Evolutionary conservation across 2,113 vertebrate species (phyloP), one percentile per base, ranked within the genome.

Genomic region (Sander vitreus): DNA sequence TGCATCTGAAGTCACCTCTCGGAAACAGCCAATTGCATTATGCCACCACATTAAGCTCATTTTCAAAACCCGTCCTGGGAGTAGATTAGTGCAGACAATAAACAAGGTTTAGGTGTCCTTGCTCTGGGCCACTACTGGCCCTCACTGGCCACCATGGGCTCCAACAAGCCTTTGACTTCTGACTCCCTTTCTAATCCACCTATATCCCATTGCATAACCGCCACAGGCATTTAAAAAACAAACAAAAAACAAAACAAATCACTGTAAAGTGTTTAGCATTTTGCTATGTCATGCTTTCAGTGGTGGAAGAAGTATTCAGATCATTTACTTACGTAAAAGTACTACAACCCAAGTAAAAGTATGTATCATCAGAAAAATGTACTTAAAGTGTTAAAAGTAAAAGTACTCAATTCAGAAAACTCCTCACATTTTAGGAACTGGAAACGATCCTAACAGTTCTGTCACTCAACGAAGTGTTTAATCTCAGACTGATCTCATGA

Each of bases 41-140:
- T 73, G 33, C 73, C 78, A 67, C 59, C 66, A 68, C 59, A 76
- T 80, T 84, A 64, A 76, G 73, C 62, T 70, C 45, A 64, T 83
- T 76, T 79, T 67, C 68, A 68, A 12, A 53, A 73, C 48, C 58
- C 2, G 1, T 73, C 36, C 59, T 66, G 19, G 53, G 54, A 83
- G 48, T n/a, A 83, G 25, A 78, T 83, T 80, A 75, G 62, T 53
- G 47, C 33, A 63, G 36, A 78, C 47, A 58, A 30, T 27, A 67
- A 84, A 89, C 51, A 75, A 10, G 55, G 72, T 79, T 76, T 39
- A 16, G 19, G 63, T 51, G 85, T 84, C 81, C 84, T 89, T 85
- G 74, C 85, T 82, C 72, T 18, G 70, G 81, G 66, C 58, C 43
- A 39, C 21, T 0, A 11, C 39, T 55, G 60, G 63, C 8, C 60